These are phyloP conservation scores for Anguilla rostrata DNA, from an alignment of 2,113 vertebrate genomes.

Conservation along the genomic window DNA sequence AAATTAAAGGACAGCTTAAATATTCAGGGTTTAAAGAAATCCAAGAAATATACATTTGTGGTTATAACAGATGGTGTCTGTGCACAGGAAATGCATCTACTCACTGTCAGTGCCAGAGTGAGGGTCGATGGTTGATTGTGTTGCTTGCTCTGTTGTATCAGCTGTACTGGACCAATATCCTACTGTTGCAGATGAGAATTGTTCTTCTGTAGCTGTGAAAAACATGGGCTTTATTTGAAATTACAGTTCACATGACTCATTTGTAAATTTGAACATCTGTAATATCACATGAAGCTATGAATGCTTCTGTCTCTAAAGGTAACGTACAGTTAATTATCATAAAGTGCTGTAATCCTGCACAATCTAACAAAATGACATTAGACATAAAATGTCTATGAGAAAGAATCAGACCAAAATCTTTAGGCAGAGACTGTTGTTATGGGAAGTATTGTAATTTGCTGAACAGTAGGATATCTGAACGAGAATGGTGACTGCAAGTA, in stretches of 20 bases:
- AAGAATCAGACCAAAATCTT: too few relatives aligned
- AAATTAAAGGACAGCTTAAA: neutral
- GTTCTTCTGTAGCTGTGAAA: conserved; percentile 29
- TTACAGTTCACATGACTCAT: neutral
- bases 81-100: conserved; percentile 3
- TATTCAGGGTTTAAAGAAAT: too few relatives aligned
- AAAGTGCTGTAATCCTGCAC: too few relatives aligned
- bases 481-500: neutral
- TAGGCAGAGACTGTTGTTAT: too few relatives aligned
- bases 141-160: conserved; percentile 12
- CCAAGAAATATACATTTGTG: neutral
- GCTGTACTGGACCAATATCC: conserved; percentile 3
- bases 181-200: neutral
- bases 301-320: too few relatives aligned
- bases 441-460: neutral
- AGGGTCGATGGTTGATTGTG: conserved; percentile 14
- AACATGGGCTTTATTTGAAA: conserved; percentile 3
- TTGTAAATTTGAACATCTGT: too few relatives aligned
- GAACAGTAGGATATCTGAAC: too few relatives aligned
- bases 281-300: too few relatives aligned
- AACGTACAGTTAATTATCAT: too few relatives aligned
- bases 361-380: too few relatives aligned
- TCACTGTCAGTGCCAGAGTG: conserved; percentile 35
- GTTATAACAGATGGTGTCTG: neutral
- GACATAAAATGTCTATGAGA: too few relatives aligned